Percentiles rank a stretch among this genome's conserved stretches.
These are phyloP conservation scores for Athrips mouffetella DNA, from an alignment of 2,888 invertebrate genomes.

Conservation along the genomic window DNA sequence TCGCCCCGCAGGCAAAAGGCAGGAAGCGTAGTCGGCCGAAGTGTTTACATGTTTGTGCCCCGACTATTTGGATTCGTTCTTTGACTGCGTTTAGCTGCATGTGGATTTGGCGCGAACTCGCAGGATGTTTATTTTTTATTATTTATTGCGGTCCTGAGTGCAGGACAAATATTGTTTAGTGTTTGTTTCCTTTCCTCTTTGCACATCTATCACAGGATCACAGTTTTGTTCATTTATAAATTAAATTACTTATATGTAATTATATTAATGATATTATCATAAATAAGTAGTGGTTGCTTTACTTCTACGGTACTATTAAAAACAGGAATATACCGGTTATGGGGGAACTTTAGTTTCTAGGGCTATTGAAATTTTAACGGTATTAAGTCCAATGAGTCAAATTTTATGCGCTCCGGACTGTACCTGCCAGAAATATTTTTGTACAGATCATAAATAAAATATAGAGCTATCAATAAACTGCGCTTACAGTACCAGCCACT, in stretches of 20 bases:
- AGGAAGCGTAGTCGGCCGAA: slow-evolving; percentile 41
- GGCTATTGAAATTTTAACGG: too few relatives aligned
- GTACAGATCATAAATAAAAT: too few relatives aligned
- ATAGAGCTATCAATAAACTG: slow-evolving; percentile 1
- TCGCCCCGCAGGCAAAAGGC: slow-evolving; percentile 27
- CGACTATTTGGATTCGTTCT: slow-evolving; percentile 60
- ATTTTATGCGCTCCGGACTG: too few relatives aligned
- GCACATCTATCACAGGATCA: too few relatives aligned
- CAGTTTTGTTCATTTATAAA: neutral
- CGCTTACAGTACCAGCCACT: neutral
- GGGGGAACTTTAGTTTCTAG: too few relatives aligned
- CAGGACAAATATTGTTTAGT: slow-evolving; percentile 53
- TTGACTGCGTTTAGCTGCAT: slow-evolving; percentile 56
- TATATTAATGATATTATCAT: too few relatives aligned
- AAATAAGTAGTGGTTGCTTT: too few relatives aligned
- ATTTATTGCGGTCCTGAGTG: slow-evolving; percentile 58
- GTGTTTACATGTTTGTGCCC: slow-evolving; percentile 60
- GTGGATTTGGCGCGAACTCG: slow-evolving; percentile 55
- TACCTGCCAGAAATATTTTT: too few relatives aligned
- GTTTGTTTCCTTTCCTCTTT: slow-evolving; percentile 29
- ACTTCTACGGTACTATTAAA: too few relatives aligned
- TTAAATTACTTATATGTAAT: too few relatives aligned
- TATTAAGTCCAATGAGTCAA: too few relatives aligned
- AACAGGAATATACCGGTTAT: too few relatives aligned
- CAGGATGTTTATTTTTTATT: slow-evolving; percentile 29